Base-by-base conservation (phyloP, 2,888 invertebrate species). In the Polydrusus tereticollis region DNA sequence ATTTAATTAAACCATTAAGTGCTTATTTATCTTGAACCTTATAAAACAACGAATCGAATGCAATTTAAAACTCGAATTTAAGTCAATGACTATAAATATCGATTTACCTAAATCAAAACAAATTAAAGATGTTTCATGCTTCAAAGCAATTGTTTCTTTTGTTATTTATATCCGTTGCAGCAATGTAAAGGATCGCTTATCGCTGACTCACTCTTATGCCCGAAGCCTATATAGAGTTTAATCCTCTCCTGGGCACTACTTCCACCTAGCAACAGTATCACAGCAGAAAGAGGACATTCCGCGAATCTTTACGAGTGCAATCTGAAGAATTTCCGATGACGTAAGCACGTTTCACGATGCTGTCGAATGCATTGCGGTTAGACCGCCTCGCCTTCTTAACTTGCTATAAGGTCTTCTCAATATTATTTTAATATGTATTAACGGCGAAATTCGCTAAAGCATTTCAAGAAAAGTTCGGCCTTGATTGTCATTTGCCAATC, bases 271-370 rank as follows among this genome's bases (percentile, higher is more conserved):
- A 72, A 72, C 72, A 72, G 68, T 67, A 67, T 59, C 58, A 47
- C 58, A 47, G 66, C 50, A 68, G 36, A 69, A 64, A 64, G 57
- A 58, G 63, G 64, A 69, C 72, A 72, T 69, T 72, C 72, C 47
- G 45, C 64, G 72, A 65, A 63, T 67, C 76, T 76, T 75, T 65
- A 67, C 73, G 75, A 59, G 64, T 76, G 78, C 75, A 78, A 79
- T 78, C 74, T 77, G 69, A 78, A 77, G 79, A 74, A 79, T 79
- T 78, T 78, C 77, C 77, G 78, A 76, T 77, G 78, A 78, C 75
- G 77, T 77, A 75, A 78, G 74, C 75, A 33, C 20, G 63, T 64
- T 64, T 52, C 63, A 64, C 38, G 63, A 47, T 33, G 18, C 47
- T 33, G 62, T 41, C 47, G 62, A 47, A 62, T 62, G 62, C 43